phyloP scores from a whole-genome alignment of 2,888 invertebrate genomes.

The Drosophila helvetica region DNA sequence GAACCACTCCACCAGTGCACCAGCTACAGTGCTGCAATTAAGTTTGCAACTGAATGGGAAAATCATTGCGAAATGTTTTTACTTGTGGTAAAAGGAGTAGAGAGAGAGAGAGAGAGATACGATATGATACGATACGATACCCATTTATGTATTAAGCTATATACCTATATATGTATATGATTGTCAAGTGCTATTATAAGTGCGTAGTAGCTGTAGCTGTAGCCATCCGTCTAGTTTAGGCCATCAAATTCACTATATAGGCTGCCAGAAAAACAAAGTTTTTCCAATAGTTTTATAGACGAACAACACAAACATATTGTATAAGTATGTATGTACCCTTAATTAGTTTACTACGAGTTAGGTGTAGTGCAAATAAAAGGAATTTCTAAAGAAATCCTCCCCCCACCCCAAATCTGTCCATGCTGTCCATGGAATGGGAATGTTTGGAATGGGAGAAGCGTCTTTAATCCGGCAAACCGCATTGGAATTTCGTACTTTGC shows the following conservation, averaged over 20 bases:
- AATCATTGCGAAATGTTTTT: conserved; percentile 24
- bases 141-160: conserved; percentile 43
- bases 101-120: conserved; percentile 8
- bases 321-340: neutral
- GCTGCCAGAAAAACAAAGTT: conserved; percentile 66
- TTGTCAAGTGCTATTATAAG: conserved; percentile 52
- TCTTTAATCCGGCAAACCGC: conserved; percentile 25
- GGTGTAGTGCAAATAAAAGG: conserved; percentile 24
- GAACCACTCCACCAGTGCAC: neutral
- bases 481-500: conserved; percentile 46
- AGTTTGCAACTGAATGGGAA: conserved; percentile 54
- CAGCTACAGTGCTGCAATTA: conserved; percentile 26
- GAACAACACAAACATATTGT: conserved; percentile 17
- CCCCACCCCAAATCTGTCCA: no score
- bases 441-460: neutral
- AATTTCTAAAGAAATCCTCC: conserved; percentile 34
- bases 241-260: conserved; percentile 7
- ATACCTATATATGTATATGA: conserved; percentile 21
- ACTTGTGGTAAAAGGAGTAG: conserved; percentile 8
- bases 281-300: conserved; percentile 51
- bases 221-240: neutral
- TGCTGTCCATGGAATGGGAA: neutral
- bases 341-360: neutral
- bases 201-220: conserved; percentile 35
- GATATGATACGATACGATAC: neutral